These are phyloP conservation scores for rabbit (Oryctolagus cuniculus) DNA, from an alignment of 2,113 vertebrate species.

Conservation along the genomic window mOryCun1.1 NC_091447.1:29660001-29660500, in stretches of 20 bases:
- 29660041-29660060: too few relatives aligned
- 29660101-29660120: background rate
- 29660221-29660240: background rate
- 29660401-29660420: background rate
- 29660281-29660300: background rate
- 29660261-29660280: background rate
- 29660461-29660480: background rate
- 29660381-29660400: background rate
- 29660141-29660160: background rate
- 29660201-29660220: background rate
- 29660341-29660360: background rate
- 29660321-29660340: background rate
- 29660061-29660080: too few relatives aligned
- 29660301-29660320: background rate
- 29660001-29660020: too few relatives aligned
- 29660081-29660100: too few relatives aligned
- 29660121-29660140: background rate
- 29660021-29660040: too few relatives aligned
- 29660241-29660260: background rate
- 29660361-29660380: background rate
- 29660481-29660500: slow-evolving; percentile 3
- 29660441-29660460: slow-evolving; percentile 11
- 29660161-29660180: too few relatives aligned
- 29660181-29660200: background rate
- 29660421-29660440: slow-evolving; percentile 32